phyloP scores from a whole-genome alignment of 2,888 invertebrate species.

The Pecten maximus region DNA sequence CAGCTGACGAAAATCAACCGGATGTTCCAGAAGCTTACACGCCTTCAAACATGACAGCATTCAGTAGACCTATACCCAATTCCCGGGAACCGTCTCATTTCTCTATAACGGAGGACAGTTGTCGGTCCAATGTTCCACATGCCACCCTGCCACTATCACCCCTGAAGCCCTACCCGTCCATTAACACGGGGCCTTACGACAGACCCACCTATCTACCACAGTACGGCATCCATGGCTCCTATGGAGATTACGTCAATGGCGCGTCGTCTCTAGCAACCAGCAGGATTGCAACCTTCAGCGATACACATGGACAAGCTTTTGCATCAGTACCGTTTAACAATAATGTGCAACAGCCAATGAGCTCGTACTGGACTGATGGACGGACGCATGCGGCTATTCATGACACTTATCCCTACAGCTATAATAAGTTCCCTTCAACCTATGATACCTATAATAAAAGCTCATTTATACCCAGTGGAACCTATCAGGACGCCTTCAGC shows the following conservation, averaged over 20 bases:
- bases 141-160: conserved; percentile 64
- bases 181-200: conserved; percentile 63
- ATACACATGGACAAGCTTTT: conserved; percentile 66
- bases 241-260: conserved; percentile 70
- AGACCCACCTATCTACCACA: conserved; percentile 71
- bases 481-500: conserved; percentile 68
- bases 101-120: conserved; percentile 48
- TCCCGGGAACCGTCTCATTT: conserved; percentile 46
- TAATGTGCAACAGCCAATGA: conserved; percentile 60
- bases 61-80: conserved; percentile 66
- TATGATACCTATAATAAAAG: conserved; percentile 71
- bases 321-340: conserved; percentile 62
- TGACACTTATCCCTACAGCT: conserved; percentile 68
- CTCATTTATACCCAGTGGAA: conserved; percentile 61
- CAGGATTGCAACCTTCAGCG: conserved; percentile 63
- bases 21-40: conserved; percentile 46
- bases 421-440: conserved; percentile 66
- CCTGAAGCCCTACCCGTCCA: conserved; percentile 65
- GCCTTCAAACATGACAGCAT: conserved; percentile 67
- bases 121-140: conserved; percentile 45
- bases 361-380: conserved; percentile 68
- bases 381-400: conserved; percentile 62
- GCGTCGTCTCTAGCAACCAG: conserved; percentile 56
- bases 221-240: conserved; percentile 68
- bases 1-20: conserved; percentile 51